Evolutionary conservation across 2,797 vertebrate genomes (phyloP), one percentile per base, ranked within the genome.

Genomic region (Pristis pectinata): DNA sequence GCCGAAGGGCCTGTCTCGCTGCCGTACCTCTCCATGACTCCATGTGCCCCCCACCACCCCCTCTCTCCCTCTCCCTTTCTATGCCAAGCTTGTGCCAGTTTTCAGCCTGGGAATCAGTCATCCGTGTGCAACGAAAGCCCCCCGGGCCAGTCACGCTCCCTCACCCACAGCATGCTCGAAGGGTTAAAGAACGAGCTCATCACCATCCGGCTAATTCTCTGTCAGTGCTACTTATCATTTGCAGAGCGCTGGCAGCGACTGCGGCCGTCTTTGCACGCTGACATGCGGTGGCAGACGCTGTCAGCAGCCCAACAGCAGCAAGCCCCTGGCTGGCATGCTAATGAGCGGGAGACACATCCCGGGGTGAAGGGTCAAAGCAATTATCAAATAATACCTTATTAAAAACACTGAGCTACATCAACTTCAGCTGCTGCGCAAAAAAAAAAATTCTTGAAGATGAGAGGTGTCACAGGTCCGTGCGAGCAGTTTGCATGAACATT

Each of bases 331-430:
- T 96, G 96, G 95, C 96, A 96, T 96, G 96, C 96, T 97, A 97
- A 97, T 95, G 96, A 98, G 97, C 95, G 96, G 94, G 83, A 96
- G 96, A 95, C 96, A 95, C 96, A 96, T 96, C 96, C 94, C 94
- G n/a, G 97, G 98, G 97, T 97, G 95, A 96, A 96, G 97, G 97
- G 97, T 96, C 97, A 97, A 95, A 95, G 95, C 96, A 95, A 97
- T 97, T 96, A 96, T 96, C 97, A 96, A 95, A 96, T 95, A 96
- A 96, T 96, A 96, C 96, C 96, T 97, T 96, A 95, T 97, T 97
- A 97, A 97, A 97, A 96, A 1, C 91, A 95, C 95, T 87, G 95
- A 95, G 82, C 95, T 79, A 80, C 95, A 95, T 82, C 95, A 95
- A 6, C 94, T 94, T 95, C 64, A 94, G 94, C 95, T 49, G 64